Percentiles rank a stretch among this genome's conserved stretches.
These are phyloP conservation scores for Spea multiplicata DNA, from an alignment of 2,113 vertebrate species.

Conservation along the genomic window DNA sequence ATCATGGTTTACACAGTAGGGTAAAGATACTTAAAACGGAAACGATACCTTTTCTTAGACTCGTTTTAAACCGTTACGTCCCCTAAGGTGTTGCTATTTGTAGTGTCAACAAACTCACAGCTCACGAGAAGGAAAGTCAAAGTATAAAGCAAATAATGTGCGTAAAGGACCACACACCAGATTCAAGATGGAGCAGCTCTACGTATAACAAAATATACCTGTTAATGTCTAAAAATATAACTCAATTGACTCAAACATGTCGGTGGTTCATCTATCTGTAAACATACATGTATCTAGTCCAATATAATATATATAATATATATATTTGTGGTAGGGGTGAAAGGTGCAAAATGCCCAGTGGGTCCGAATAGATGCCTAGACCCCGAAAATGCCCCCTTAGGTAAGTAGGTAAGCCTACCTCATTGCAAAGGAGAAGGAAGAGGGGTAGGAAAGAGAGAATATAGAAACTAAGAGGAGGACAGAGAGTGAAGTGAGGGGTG, in stretches of 20 bases:
- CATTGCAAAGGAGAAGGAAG: too few relatives aligned
- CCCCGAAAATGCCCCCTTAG: too few relatives aligned
- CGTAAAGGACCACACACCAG: constrained; percentile 30
- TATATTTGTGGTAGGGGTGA: too few relatives aligned
- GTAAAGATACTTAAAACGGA: neutral
- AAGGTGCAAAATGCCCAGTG: too few relatives aligned
- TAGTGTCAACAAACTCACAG: neutral
- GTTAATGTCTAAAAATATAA: neutral
- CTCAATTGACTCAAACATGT: neutral
- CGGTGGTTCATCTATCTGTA: neutral
- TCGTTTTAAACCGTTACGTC: constrained; percentile 18
- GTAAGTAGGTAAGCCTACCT: too few relatives aligned
- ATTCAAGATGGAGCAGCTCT: neutral
- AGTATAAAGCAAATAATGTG: neutral
- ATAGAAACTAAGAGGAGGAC: too few relatives aligned
- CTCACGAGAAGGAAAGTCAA: constrained; percentile 13
- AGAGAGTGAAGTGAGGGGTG: too few relatives aligned
- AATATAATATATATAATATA: too few relatives aligned
- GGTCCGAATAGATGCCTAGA: too few relatives aligned
- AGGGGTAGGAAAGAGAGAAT: too few relatives aligned
- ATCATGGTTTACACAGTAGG: constrained; percentile 8
- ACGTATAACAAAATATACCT: neutral
- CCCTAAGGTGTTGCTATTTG: constrained; percentile 28
- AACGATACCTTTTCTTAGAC: constrained; percentile 17
- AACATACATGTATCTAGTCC: neutral